Conservation (phyloP, 2,888 invertebrate genomes). For the Branchellion lobata region DNA sequence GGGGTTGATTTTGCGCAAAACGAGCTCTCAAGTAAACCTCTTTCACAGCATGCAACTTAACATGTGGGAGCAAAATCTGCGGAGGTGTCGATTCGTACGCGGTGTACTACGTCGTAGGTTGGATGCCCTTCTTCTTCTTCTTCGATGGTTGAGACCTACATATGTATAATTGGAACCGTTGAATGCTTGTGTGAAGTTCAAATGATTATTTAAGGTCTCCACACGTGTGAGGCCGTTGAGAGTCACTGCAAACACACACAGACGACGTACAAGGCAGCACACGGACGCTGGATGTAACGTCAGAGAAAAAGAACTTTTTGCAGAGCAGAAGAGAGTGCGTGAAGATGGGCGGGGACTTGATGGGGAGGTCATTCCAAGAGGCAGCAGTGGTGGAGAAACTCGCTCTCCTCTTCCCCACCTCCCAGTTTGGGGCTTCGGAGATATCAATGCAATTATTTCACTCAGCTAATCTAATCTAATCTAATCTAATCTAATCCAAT, state of each 20-base stretch:
- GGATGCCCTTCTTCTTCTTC: too few relatives aligned
- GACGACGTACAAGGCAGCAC: too few relatives aligned
- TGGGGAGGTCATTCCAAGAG: slow-evolving; percentile 7
- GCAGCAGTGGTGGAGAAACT: neutral
- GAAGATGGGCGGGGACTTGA: neutral
- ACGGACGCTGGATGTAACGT: neutral
- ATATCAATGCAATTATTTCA: neutral
- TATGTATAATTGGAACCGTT: too few relatives aligned
- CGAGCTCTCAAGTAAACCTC: too few relatives aligned
- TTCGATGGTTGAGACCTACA: too few relatives aligned
- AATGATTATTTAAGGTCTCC: too few relatives aligned
- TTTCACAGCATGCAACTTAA: slow-evolving; percentile 16
- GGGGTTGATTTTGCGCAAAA: too few relatives aligned
- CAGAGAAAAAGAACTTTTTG: neutral
- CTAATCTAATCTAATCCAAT: neutral
- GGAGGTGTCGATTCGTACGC: neutral
- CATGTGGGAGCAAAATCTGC: slow-evolving; percentile 6
- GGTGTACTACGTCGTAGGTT: slow-evolving; percentile 26
- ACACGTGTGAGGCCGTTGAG: too few relatives aligned
- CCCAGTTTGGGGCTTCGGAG: neutral
- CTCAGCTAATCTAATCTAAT: neutral
- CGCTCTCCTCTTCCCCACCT: neutral
- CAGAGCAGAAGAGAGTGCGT: slow-evolving; percentile 14
- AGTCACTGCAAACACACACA: too few relatives aligned
- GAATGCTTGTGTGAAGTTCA: too few relatives aligned